phyloP scores from a whole-genome alignment of 2,113 vertebrate genomes.

The Phainopepla nitens region DNA sequence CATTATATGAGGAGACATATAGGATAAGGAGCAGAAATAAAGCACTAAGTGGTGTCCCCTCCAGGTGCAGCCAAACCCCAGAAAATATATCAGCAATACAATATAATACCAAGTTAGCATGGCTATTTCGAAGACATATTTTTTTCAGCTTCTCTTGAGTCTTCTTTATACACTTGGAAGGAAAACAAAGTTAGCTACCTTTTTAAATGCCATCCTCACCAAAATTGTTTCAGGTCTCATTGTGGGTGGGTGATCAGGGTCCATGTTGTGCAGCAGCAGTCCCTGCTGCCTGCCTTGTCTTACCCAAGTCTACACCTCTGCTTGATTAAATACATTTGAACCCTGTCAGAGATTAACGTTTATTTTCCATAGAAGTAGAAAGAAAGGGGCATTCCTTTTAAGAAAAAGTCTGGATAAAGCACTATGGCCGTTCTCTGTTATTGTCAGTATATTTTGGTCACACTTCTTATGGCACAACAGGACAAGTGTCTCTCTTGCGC shows the following conservation, averaged over 20 bases:
- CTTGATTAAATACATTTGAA: not conserved
- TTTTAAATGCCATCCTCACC: not conserved
- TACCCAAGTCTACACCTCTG: not conserved
- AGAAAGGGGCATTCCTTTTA: not conserved
- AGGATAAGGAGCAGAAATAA: not conserved
- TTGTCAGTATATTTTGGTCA: not conserved
- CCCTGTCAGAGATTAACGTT: not conserved
- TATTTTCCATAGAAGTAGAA: not conserved
- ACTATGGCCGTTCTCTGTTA: not conserved
- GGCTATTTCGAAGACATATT: not conserved
- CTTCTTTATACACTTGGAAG: not conserved
- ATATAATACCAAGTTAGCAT: not conserved
- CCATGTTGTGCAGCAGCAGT: accelerated
- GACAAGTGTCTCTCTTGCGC: not conserved
- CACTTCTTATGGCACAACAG: accelerated
- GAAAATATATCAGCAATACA: not conserved
- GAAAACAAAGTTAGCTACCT: accelerated
- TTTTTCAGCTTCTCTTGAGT: not conserved
- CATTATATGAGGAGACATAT: not conserved
- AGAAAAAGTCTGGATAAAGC: not conserved
- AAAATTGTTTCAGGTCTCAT: not conserved
- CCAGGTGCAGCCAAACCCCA: not conserved
- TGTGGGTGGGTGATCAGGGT: not conserved
- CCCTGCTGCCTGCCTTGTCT: not conserved
- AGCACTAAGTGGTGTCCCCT: not conserved